These are phyloP conservation scores for Morinoia aosen DNA, from an alignment of 2,888 invertebrate genomes.

Conservation along the genomic window DNA sequence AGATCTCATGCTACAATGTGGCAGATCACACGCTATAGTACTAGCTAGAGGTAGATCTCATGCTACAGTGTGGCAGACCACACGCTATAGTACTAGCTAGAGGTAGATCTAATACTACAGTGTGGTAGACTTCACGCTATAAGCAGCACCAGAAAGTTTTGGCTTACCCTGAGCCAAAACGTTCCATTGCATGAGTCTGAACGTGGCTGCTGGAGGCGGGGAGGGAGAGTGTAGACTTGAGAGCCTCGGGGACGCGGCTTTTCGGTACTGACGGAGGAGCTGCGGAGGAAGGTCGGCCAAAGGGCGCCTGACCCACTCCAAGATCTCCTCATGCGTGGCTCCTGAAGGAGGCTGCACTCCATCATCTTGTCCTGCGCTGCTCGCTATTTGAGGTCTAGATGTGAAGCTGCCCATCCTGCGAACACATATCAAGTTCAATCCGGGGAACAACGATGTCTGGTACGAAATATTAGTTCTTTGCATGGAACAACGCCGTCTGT, in stretches of 20 bases:
- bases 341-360: slow-evolving; percentile 73
- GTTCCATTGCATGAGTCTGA: slow-evolving; percentile 81
- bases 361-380: slow-evolving; percentile 78
- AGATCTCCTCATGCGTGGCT: slow-evolving; percentile 73
- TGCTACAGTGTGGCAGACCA: too few species aligned
- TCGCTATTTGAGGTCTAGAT: slow-evolving; percentile 78
- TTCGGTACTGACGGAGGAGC: slow-evolving; percentile 68
- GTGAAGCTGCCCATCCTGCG: slow-evolving; percentile 83
- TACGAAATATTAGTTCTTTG: not conserved
- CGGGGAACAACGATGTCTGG: not conserved
- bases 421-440: slow-evolving; percentile 61
- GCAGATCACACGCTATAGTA: too few species aligned
- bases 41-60: too few species aligned
- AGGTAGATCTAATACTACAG: too few species aligned
- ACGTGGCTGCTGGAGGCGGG: slow-evolving; percentile 73
- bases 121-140: too few species aligned
- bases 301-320: slow-evolving; percentile 75
- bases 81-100: too few species aligned
- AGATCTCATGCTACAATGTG: too few species aligned
- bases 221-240: slow-evolving; percentile 66
- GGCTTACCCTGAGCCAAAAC: slow-evolving; percentile 79
- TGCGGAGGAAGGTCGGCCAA: slow-evolving; percentile 73
- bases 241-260: slow-evolving; percentile 20
- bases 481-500: not conserved
- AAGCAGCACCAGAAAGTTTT: not conserved